Evolutionary conservation across 2,113 vertebrate genomes (phyloP), one percentile per base, ranked within the genome.

Genomic region (Festucalex cinctus): DNA sequence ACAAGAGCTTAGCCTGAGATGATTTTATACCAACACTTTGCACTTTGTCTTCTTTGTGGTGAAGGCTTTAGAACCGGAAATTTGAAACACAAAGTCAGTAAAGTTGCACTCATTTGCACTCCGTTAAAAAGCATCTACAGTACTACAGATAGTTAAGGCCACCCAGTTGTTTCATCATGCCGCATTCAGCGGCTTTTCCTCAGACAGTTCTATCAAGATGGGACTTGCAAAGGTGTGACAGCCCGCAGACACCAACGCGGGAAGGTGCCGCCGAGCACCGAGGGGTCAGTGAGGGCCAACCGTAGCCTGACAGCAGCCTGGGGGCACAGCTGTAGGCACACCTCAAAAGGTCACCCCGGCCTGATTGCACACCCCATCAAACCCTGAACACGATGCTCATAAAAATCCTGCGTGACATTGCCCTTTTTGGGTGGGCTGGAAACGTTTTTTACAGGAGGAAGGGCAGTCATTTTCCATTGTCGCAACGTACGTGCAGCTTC

Each of bases 251-350:
- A 62, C 56, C 61, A 71, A 69, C 70, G 78, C 44, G 73, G 69
- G 74, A 66, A 70, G 78, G 66, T 79, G 78, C 63, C n/a, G 44
- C 66, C 58, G 70, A 76, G 78, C 14, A 22, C 65, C 43, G 60
- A 66, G 69, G 77, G 80, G 81, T 86, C 81, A 83, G 70, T 35
- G 39, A 20, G 69, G 74, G 74, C 71, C 82, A 73, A 68, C 65
- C 24, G 70, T 62, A 59, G 66, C 76, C 78, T 82, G 78, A 83
- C 79, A 81, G 51, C 71, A 76, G 77, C 83, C 84, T 81, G 71
- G 67, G 74, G 77, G 73, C 75, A 85, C 78, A 78, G 87, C 82
- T 85, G 76, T 75, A 80, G 78, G 86, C 75, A 22, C 57, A 83
- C 65, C 61, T 83, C 71, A 60, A 84, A 88, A 89, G 83, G 87